Evolutionary conservation across 2,113 vertebrate genomes (phyloP).

Genomic region (Semnornis frantzii): DNA sequence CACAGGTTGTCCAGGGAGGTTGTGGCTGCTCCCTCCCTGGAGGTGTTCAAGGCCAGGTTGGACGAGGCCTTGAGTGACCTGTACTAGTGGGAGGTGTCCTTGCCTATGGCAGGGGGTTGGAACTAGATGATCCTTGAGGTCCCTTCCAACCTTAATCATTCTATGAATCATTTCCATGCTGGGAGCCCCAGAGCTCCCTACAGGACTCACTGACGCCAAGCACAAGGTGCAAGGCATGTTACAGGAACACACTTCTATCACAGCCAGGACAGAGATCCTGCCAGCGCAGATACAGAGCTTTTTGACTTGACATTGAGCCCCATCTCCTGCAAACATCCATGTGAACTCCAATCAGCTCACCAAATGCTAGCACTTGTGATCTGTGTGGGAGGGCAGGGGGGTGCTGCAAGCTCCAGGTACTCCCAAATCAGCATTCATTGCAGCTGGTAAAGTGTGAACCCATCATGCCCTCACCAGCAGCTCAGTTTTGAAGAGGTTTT

Average conservation of each 20-base stretch:
- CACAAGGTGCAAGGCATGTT: neutral
- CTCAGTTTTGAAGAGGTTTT: neutral
- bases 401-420: neutral
- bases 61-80: too few species aligned
- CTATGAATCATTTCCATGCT: rapidly evolving
- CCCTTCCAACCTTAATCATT: too few species aligned
- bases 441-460: neutral
- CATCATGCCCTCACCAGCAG: rapidly evolving
- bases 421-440: neutral
- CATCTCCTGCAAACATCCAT: neutral
- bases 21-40: too few species aligned
- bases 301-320: neutral
- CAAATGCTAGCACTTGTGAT: rapidly evolving
- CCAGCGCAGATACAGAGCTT: rapidly evolving
- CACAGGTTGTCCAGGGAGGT: too few species aligned
- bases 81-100: too few species aligned
- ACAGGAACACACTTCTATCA: neutral
- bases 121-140: too few species aligned
- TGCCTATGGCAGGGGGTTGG: too few species aligned
- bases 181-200: rapidly evolving
- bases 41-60: too few species aligned
- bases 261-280: neutral
- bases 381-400: neutral
- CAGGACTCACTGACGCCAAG: neutral
- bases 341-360: neutral